These are phyloP conservation scores for Zaprionus davidi DNA, from an alignment of 1,140 invertebrate genomes.

Conservation along the genomic window DNA sequence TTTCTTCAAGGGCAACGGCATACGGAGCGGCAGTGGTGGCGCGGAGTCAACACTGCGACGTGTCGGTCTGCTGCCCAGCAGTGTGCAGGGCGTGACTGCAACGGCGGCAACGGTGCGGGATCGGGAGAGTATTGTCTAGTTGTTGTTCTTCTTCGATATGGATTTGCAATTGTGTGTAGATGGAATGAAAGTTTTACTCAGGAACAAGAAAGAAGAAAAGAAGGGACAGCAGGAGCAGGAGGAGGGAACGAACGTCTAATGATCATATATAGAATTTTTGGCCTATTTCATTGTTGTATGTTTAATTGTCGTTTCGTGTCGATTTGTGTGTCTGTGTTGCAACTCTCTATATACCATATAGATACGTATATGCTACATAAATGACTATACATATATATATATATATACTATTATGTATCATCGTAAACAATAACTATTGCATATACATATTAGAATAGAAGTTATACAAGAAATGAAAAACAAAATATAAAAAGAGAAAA, in stretches of 20 bases:
- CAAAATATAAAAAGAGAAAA: slow-evolving; percentile 53
- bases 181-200: slow-evolving; percentile 65
- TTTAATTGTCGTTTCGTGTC: slow-evolving; percentile 63
- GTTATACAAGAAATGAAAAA: slow-evolving; percentile 40
- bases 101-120: slow-evolving; percentile 62
- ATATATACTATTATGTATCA: slow-evolving; percentile 12
- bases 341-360: slow-evolving; percentile 39
- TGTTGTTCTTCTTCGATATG: neutral
- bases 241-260: slow-evolving; percentile 68
- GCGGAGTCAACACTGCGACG: slow-evolving; percentile 56
- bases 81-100: slow-evolving; percentile 67
- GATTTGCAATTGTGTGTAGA: slow-evolving; percentile 8
- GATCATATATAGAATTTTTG: slow-evolving; percentile 39
- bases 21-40: slow-evolving; percentile 54
- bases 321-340: slow-evolving; percentile 65
- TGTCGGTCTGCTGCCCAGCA: slow-evolving; percentile 65
- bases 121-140: slow-evolving; percentile 84
- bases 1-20: slow-evolving; percentile 59
- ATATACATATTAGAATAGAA: slow-evolving; percentile 53
- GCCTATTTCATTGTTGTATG: slow-evolving; percentile 75
- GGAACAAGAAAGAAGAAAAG: slow-evolving; percentile 48
- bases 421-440: slow-evolving; percentile 44
- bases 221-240: slow-evolving; percentile 34
- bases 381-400: slow-evolving; percentile 20
- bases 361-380: slow-evolving; percentile 13